phyloP scores from a whole-genome alignment of 2,888 invertebrate genomes.

The Oeneis ivallda region DNA sequence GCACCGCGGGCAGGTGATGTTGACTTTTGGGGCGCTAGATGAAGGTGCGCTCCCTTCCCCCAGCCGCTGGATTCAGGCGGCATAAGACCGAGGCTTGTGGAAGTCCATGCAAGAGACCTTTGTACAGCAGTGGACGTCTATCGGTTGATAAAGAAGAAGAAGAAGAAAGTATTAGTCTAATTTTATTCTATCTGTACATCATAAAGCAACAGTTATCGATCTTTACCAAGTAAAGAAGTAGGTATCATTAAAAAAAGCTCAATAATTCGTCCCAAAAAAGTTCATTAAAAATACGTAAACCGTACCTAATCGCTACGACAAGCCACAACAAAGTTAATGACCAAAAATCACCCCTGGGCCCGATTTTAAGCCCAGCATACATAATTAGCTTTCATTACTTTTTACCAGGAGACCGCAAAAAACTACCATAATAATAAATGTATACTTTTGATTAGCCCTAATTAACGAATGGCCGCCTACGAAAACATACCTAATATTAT shows the following conservation, averaged over 20 bases:
- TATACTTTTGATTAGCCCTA: slow-evolving; percentile 64
- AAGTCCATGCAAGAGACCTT: too few relatives aligned
- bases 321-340: slow-evolving; percentile 41
- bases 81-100: too few relatives aligned
- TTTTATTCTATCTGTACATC: background rate
- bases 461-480: slow-evolving; percentile 53
- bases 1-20: too few relatives aligned
- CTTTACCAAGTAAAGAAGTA: background rate
- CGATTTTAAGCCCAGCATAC: slow-evolving; percentile 42
- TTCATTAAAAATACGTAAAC: slow-evolving; percentile 34
- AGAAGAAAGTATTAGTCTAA: too few relatives aligned
- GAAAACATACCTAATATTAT: slow-evolving; percentile 65
- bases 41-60: too few relatives aligned
- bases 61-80: too few relatives aligned
- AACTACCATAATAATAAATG: slow-evolving; percentile 56
- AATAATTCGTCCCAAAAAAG: slow-evolving; percentile 25
- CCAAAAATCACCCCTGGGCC: slow-evolving; percentile 43
- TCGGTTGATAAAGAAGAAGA: too few relatives aligned
- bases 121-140: too few relatives aligned
- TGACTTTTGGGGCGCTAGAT: too few relatives aligned
- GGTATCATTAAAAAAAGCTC: background rate
- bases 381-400: slow-evolving; percentile 46
- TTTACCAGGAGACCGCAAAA: slow-evolving; percentile 47
- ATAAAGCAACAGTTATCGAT: background rate
- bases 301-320: slow-evolving; percentile 35